phyloP scores from a whole-genome alignment of 1,140 invertebrate species.

The Drosophila cardini region DNA sequence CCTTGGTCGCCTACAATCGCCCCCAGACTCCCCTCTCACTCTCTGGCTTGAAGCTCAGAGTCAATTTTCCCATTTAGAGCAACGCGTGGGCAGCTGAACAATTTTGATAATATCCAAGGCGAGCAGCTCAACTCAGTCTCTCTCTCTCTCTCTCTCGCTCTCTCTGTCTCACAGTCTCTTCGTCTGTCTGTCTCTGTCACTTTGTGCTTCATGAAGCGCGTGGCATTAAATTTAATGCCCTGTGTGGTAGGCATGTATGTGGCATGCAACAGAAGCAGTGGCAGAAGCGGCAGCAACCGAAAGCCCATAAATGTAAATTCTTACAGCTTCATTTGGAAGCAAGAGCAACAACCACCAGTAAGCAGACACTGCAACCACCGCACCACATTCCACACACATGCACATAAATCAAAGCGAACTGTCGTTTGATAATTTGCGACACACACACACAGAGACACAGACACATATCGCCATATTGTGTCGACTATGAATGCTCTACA shows the following conservation, averaged over 20 bases:
- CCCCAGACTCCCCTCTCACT: neutral
- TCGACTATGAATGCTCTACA: constrained; percentile 20
- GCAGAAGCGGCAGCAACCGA: constrained; percentile 1
- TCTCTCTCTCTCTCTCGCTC: neutral
- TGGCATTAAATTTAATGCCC: constrained; percentile 69
- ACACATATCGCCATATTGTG: constrained; percentile 59
- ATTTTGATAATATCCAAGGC: constrained; percentile 60
- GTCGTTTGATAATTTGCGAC: constrained; percentile 64
- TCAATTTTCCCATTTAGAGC: constrained; percentile 58
- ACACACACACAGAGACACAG: constrained; percentile 9
- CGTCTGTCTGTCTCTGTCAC: constrained; percentile 1
- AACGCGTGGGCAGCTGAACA: constrained; percentile 39
- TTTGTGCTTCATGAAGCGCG: constrained; percentile 42
- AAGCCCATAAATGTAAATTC: constrained; percentile 66
- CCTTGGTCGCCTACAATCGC: neutral
- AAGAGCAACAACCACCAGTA: constrained; percentile 24
- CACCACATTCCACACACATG: constrained; percentile 24
- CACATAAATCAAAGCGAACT: constrained; percentile 46
- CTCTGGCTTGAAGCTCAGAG: constrained; percentile 2
- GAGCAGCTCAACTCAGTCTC: constrained; percentile 1
- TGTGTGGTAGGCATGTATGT: constrained; percentile 45
- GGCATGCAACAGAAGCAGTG: neutral
- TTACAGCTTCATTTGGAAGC: constrained; percentile 47
- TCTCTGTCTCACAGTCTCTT: neutral
- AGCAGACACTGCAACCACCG: constrained; percentile 12